Base-by-base conservation (phyloP, 2,888 invertebrate species). In the Nemotelus nigrinus region DNA sequence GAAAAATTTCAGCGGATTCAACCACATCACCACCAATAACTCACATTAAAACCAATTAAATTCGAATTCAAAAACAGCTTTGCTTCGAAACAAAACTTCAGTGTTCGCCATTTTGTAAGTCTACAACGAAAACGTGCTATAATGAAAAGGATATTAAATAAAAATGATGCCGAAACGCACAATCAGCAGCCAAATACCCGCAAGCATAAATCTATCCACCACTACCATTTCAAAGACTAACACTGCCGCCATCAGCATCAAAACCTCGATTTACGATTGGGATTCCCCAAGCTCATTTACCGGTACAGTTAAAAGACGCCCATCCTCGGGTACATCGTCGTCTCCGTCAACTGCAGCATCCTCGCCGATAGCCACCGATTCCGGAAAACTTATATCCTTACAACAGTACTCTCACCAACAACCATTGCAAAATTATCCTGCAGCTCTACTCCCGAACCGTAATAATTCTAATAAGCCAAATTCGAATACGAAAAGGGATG, bases 271-370 rank as follows among this genome's bases (percentile, higher is more conserved):
- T 77, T 83, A 83, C 80, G 93, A 93, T 84, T 93, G 93, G 93
- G 93, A 93, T 84, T 92, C 91, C 44, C 92, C 93, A 55, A 93
- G 92, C 44, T 88, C 90, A 48, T 90, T 90, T 84, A 93, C 93
- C 1, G 93, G 93, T 10, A 93, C 93, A 2, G 92, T 93, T 3
- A 93, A 92, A 84, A 88, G 92, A 81, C 88, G 93, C 80, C 90
- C 91, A 76, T 88, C 89, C 48, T 91, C 92, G 0, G 88, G 89
- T 78, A 50, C 68, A 65, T 70, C 77, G n/a, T 10, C 70, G 43
- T 55, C 53, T 70, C 55, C 43, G 44, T 53, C 55, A 63, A 43
- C 41, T 41, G 63, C 41, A 67, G 67, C 44, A 10, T 10, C 70
- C 41, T 55, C 53, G 53, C 55, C 43, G 44, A 55, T 44, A 63